These are phyloP conservation scores for Dolichoris vasculosae DNA, from an alignment of 1,140 invertebrate genomes.

Conservation along the genomic window DNA sequence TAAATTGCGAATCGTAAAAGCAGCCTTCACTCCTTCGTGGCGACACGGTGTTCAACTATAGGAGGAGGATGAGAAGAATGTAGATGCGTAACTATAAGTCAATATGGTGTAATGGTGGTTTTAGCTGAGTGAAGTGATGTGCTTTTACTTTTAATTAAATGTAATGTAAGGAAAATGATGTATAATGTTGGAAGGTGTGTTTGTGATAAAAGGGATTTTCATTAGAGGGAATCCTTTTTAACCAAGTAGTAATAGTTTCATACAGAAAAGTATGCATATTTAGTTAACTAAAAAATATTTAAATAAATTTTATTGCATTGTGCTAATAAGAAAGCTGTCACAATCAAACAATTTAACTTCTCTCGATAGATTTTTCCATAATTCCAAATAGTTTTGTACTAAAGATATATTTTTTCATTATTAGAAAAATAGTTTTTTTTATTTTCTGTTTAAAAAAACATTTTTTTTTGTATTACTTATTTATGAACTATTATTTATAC, in stretches of 20 bases:
- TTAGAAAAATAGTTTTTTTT: neutral
- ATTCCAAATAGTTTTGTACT: neutral
- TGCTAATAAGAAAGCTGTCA: neutral
- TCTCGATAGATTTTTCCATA: too few relatives aligned
- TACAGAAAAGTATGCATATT: too few relatives aligned
- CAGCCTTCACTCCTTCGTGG: neutral
- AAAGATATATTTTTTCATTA: neutral
- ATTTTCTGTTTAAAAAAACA: neutral
- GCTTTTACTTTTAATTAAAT: conserved; percentile 40
- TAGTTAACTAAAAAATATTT: too few relatives aligned
- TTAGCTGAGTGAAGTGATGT: too few relatives aligned
- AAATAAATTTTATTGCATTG: neutral
- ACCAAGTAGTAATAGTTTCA: neutral
- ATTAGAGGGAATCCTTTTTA: neutral
- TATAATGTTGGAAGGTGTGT: neutral
- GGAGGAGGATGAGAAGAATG: neutral
- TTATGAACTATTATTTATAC: too few relatives aligned
- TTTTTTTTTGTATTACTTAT: neutral
- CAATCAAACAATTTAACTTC: neutral
- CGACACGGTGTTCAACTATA: neutral
- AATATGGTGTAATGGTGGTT: conserved; percentile 26
- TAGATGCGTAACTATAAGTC: conserved; percentile 41
- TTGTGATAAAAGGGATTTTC: neutral
- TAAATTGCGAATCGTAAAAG: conserved; percentile 54
- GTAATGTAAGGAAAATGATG: conserved; percentile 25